phyloP scores from a whole-genome alignment of 2,113 vertebrate genomes.

The Suncus etruscus region DNA sequence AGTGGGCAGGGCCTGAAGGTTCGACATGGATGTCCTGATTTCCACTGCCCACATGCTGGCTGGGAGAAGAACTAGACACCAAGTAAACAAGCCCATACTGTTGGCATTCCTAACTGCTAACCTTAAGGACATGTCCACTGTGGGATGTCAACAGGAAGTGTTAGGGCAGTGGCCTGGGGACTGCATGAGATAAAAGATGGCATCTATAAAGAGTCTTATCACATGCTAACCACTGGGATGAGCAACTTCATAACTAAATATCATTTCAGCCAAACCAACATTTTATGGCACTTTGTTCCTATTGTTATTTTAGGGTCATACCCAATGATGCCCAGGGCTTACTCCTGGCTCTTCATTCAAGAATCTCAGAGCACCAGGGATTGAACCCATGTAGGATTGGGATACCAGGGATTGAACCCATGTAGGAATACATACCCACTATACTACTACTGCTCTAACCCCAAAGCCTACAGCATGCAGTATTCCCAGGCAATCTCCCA shows the following conservation, averaged over 20 bases:
- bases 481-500: too few relatives aligned
- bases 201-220: neutral
- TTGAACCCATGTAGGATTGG: too few relatives aligned
- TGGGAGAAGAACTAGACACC: neutral
- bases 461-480: too few relatives aligned
- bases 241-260: neutral
- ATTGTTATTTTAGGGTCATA: too few relatives aligned
- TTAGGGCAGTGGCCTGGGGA: neutral
- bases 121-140: neutral
- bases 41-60: rapidly evolving
- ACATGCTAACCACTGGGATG: too few relatives aligned
- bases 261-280: neutral
- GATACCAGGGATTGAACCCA: too few relatives aligned
- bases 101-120: neutral
- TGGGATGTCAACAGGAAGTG: rapidly evolving
- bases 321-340: too few relatives aligned
- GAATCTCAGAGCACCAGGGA: too few relatives aligned
- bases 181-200: rapidly evolving
- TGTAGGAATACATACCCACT: too few relatives aligned
- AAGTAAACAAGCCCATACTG: neutral
- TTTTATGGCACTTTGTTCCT: neutral
- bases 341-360: too few relatives aligned
- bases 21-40: neutral
- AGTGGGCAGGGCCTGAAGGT: neutral
- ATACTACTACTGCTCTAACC: too few relatives aligned